These are phyloP conservation scores for Myopa tessellatipennis DNA, from an alignment of 2,888 invertebrate species.

Conservation along the genomic window DNA sequence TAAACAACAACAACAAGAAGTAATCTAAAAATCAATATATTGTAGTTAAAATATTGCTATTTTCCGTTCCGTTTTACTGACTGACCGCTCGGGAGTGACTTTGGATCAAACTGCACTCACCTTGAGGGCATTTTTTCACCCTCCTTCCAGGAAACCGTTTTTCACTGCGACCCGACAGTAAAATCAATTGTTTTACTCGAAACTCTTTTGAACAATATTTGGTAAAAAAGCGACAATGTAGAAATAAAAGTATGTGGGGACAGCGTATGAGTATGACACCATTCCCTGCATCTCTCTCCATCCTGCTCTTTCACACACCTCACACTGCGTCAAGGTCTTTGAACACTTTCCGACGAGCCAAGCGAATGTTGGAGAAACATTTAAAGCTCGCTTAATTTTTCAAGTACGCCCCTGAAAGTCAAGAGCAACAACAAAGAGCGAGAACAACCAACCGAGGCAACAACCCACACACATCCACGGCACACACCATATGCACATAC, in stretches of 20 bases:
- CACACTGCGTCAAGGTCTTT: conserved; percentile 3
- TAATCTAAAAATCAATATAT: conserved; percentile 13
- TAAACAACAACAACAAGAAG: neutral
- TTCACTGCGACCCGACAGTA: neutral
- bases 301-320: too few relatives aligned
- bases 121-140: neutral
- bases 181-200: conserved; percentile 11
- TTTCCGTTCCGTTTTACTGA: neutral
- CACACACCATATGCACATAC: neutral
- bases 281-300: neutral
- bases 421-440: neutral
- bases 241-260: neutral
- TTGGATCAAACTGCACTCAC: conserved; percentile 19
- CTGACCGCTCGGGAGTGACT: conserved; percentile 3
- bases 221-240: neutral
- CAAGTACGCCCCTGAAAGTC: neutral
- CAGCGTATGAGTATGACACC: neutral
- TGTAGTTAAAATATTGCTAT: neutral
- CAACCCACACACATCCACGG: neutral
- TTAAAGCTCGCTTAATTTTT: conserved; percentile 7
- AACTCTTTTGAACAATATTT: neutral
- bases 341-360: neutral
- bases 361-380: conserved; percentile 3
- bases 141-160: neutral
- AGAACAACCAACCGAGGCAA: conserved; percentile 1